A percentile compares a stretch with the other conserved stretches of the same genome.
Evolutionary conservation across 2,888 invertebrate genomes (phyloP).

Genomic region (Synanthedon andrenaeformis): DNA sequence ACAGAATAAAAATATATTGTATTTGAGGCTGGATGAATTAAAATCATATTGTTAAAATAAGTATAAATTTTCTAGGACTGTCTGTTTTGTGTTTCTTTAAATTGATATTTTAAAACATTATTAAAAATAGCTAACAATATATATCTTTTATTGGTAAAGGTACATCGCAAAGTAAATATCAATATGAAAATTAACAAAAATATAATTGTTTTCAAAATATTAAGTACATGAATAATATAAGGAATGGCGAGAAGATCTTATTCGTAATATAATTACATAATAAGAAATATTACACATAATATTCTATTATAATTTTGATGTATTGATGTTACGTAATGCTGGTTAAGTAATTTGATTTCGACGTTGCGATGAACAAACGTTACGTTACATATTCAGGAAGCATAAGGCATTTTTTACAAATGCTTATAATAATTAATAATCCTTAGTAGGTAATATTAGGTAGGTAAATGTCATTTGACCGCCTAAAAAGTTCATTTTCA

Average conservation of each 20-base stretch:
- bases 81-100: too few species aligned
- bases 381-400: constrained; percentile 7
- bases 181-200: neutral
- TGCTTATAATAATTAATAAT: too few species aligned
- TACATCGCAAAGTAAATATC: neutral
- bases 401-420: too few species aligned
- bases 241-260: constrained; percentile 42
- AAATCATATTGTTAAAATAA: too few species aligned
- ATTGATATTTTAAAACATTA: neutral
- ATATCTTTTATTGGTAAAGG: neutral
- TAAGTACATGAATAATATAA: constrained; percentile 21
- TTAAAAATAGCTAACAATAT: neutral
- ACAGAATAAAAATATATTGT: neutral
- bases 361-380: constrained; percentile 3
- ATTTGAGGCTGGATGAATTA: neutral
- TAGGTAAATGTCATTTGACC: too few species aligned
- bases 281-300: constrained; percentile 6
- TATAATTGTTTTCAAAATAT: neutral
- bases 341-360: neutral
- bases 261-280: constrained; percentile 3
- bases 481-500: too few species aligned
- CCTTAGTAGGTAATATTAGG: too few species aligned
- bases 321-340: neutral
- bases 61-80: too few species aligned
- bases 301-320: neutral